Base-by-base conservation (phyloP, 2,888 invertebrate genomes). In the Candidula unifasciata region DNA sequence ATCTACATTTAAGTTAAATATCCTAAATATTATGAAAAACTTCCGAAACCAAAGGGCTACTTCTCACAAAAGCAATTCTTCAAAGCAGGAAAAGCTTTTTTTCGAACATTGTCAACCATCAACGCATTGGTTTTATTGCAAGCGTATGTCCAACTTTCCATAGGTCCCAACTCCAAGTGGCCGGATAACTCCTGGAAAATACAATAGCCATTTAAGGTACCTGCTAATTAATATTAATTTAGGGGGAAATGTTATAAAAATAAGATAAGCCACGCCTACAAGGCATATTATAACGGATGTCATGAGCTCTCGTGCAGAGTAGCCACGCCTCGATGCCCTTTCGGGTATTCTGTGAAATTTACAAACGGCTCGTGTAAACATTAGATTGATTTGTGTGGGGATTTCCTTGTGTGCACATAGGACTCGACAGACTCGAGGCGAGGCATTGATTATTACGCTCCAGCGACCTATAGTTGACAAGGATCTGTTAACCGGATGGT, bases 311-410 rank as follows among this genome's bases (percentile, higher is more conserved):
- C 68, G 52, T 27, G 5, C 0, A 30, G 27, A 52, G 0, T 10
- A 52, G 68, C 80, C 66, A 30, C 68, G 80, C 80, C 80, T 68
- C 18, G 2, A 30, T n/a, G 33, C 44, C 24, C 44, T n/a, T n/a
- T 18, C 24, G 52, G 30, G 52, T 27, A 52, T 68, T 80, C 52
- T 2, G 52, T 54, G 68, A 80, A 80, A 44, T 24, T 68, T 13
- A 35, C 66, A n/a, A 68, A 68, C 33, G 0, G 33, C 33, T 30
- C n/a, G 16, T 5, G 66, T 30, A 52, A 74, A 54, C 54, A 74
- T 57, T 73, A 33, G 54, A 74, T 74, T 74, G 78, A 78, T 66
- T 64, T 44, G 24, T n/a, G 24, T 78, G 35, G 35, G n/a, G 64
- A n/a, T n/a, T 37, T 78, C 35, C 37, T 35, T 13, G 30, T 37